Evolutionary conservation across 2,888 invertebrate species (phyloP), one percentile per base, ranked within the genome.

Genomic region (Pyrgus malvae): DNA sequence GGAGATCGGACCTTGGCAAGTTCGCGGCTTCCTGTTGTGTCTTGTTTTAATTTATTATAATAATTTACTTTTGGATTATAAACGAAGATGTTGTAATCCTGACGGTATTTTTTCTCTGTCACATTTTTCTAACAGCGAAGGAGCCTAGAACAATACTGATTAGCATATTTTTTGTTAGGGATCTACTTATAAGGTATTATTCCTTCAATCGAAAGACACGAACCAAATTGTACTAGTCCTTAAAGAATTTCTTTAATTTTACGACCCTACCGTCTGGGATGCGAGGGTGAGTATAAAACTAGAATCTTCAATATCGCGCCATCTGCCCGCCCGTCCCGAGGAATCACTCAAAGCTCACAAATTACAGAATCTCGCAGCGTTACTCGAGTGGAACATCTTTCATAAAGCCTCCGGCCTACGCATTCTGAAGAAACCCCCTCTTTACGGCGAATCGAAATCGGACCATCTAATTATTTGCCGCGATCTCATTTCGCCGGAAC

Each of bases 221-320:
- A n/a, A n/a, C n/a, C n/a, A n/a, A n/a, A n/a, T n/a, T n/a, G n/a
- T n/a, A 66, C 66, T 67, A 65, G 72, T 71, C 76, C 70, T 71
- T 74, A 75, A 77, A 76, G 75, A 74, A 79, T 78, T 68, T 74
- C 69, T 74, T 71, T 73, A 73, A 75, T 78, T 84, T 85, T 85
- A 85, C 80, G 84, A 80, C 69, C 69, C 66, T 64, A 57, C 61
- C 66, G 49, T 31, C 41, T 21, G 50, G 23, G 67, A 67, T 70
- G 68, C 72, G 71, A 33, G 41, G 31, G 21, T 16, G 45, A 72
- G 70, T 80, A 81, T 87, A 86, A 87, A 86, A 80, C 80, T 81
- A 80, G 77, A 76, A 72, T 67, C 72, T 70, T 71, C 82, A 81
- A 87, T 86, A 84, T 80, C 81, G 73, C 76, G 69, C 80, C 88